phyloP scores from a whole-genome alignment of 2,797 vertebrate genomes.

The Betta splendens region DNA sequence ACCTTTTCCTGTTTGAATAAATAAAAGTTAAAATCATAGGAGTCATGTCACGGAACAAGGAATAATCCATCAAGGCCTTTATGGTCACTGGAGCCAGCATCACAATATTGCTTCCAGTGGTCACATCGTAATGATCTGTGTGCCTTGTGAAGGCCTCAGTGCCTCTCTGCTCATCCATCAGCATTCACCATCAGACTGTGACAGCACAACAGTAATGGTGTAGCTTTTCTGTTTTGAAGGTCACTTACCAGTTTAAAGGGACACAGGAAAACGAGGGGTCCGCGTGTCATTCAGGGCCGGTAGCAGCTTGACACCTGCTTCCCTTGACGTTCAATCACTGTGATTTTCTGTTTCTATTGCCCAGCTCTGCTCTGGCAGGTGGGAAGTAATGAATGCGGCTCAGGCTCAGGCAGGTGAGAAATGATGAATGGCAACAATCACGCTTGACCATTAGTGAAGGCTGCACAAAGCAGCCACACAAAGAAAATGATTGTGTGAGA shows the following conservation, averaged over 20 bases:
- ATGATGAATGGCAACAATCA: conserved; percentile 77
- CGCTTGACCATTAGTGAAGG: conserved; percentile 60
- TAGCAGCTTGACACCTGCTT: conserved; percentile 71
- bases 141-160: conserved; percentile 46
- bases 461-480: conserved; percentile 52
- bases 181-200: conserved; percentile 41
- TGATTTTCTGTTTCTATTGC: conserved; percentile 56
- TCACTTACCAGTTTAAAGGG: conserved; percentile 70
- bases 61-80: conserved; percentile 38
- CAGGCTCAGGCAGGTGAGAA: conserved; percentile 47
- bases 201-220: conserved; percentile 50
- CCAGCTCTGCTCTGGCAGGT: conserved; percentile 42
- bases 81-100: conserved; percentile 27
- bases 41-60: not conserved
- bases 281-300: conserved; percentile 60
- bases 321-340: conserved; percentile 71
- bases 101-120: conserved; percentile 21
- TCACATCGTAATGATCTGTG: conserved; percentile 59
- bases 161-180: conserved; percentile 52
- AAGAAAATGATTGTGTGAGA: conserved; percentile 59
- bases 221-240: conserved; percentile 66
- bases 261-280: conserved; percentile 53
- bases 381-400: conserved; percentile 60
- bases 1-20: not conserved
- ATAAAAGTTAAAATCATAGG: not conserved